A percentile compares a stretch with the other conserved stretches of the same genome.
phyloP scores from a whole-genome alignment of 2,888 invertebrate species.

The Lymantria monacha region DNA sequence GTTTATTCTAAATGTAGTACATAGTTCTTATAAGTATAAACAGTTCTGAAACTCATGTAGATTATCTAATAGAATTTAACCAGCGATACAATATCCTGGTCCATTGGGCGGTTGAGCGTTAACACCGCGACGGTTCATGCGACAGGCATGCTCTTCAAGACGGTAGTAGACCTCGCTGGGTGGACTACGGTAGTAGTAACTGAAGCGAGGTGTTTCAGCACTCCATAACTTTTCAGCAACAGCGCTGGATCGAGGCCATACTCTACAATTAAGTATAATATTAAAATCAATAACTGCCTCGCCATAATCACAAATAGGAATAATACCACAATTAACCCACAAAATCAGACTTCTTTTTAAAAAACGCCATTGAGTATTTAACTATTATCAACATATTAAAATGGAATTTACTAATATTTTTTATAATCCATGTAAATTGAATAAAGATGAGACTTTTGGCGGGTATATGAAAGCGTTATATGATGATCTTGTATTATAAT shows the following conservation, averaged over 20 bases:
- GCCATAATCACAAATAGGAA: too few relatives aligned
- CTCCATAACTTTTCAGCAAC: constrained; percentile 86
- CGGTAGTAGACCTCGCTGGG: constrained; percentile 47
- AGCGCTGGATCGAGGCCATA: constrained; percentile 94
- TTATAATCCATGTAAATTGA: too few relatives aligned
- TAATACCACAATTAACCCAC: too few relatives aligned
- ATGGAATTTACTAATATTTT: too few relatives aligned
- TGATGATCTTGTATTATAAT: too few relatives aligned
- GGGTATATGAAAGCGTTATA: too few relatives aligned
- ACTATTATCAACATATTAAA: too few relatives aligned
- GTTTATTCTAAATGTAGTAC: constrained; percentile 6
- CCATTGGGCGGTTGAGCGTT: constrained; percentile 86
- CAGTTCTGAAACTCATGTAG: constrained; percentile 6
- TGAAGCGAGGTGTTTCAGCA: constrained; percentile 2
- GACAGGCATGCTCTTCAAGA: constrained; percentile 77
- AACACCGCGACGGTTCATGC: constrained; percentile 86
- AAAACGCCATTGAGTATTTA: too few relatives aligned
- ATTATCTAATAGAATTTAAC: constrained; percentile 1
- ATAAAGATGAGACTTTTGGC: too few relatives aligned
- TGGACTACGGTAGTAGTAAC: constrained; percentile 13
- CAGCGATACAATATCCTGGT: constrained; percentile 75
- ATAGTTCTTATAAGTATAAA: constrained; percentile 1
- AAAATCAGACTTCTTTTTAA: too few relatives aligned
- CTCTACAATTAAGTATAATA: constrained; percentile 50
- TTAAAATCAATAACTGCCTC: too few relatives aligned